Conservation (phyloP, 2,113 vertebrate genomes). For the Percina caprodes region DNA sequence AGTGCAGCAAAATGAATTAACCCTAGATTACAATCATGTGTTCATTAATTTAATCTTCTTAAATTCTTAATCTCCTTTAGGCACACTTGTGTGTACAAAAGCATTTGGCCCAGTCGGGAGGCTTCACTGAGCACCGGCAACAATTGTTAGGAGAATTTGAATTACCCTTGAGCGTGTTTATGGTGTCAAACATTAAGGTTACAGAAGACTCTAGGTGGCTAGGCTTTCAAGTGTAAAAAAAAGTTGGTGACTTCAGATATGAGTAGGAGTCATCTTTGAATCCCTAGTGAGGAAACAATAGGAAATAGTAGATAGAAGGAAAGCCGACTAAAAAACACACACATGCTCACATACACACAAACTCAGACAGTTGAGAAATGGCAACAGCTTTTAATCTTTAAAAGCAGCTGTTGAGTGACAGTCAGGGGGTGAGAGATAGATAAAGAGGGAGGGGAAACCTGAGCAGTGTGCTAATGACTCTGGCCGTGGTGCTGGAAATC, state of each 20-base stretch:
- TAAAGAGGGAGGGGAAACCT: conserved; percentile 43
- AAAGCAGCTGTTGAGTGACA: conserved; percentile 71
- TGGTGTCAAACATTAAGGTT: conserved; percentile 38
- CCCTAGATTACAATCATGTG: conserved; percentile 77
- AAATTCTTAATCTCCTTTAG: conserved; percentile 69
- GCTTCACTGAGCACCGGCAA: conserved; percentile 1
- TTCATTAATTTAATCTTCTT: conserved; percentile 78
- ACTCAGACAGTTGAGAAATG: conserved; percentile 32
- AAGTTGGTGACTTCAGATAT: conserved; percentile 5
- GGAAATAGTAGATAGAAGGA: conserved; percentile 28
- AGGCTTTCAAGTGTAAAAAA: conserved; percentile 1
- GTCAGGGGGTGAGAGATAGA: conserved; percentile 24
- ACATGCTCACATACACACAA: conserved; percentile 1
- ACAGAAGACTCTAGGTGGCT: not conserved
- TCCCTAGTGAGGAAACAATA: conserved; percentile 24
- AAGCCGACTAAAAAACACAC: conserved; percentile 16
- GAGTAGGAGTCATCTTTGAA: conserved; percentile 16
- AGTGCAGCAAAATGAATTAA: conserved; percentile 74
- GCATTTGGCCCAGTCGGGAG: conserved; percentile 52
- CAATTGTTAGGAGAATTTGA: conserved; percentile 36
- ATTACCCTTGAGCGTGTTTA: conserved; percentile 20
- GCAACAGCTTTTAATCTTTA: conserved; percentile 62
- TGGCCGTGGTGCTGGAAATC: conserved; percentile 33
- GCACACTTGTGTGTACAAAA: conserved; percentile 72
- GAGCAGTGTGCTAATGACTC: conserved; percentile 47